phyloP scores from a whole-genome alignment of 2,888 invertebrate species.

The Molorchus minor region DNA sequence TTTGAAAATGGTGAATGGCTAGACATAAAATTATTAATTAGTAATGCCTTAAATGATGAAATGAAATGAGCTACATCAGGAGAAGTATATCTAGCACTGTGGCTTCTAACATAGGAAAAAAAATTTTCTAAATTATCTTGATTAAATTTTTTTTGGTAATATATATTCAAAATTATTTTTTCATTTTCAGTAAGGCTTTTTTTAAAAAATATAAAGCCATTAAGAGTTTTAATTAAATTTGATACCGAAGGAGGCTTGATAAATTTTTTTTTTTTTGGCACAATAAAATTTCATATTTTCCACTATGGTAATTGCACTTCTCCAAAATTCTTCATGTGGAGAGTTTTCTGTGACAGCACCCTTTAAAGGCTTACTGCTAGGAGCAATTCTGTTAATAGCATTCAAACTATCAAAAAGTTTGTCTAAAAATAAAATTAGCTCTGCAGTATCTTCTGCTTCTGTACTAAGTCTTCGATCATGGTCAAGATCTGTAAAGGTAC shows the following conservation, averaged over 20 bases:
- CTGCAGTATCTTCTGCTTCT: not conserved
- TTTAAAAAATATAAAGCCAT: constrained; percentile 1
- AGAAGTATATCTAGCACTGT: not conserved
- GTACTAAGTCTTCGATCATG: not conserved
- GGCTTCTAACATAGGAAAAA: constrained; percentile 23
- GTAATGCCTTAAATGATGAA: constrained; percentile 30
- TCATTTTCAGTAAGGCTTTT: too few species aligned
- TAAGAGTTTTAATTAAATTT: constrained; percentile 27
- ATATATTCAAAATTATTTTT: constrained; percentile 6
- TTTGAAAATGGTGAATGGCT: constrained; percentile 34
- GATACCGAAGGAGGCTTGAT: too few species aligned
- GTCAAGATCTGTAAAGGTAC: not conserved
- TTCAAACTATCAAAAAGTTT: too few species aligned
- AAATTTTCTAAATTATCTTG: constrained; percentile 37
- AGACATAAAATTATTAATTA: constrained; percentile 36
- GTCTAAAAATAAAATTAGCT: not conserved
- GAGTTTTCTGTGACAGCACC: too few species aligned
- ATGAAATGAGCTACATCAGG: constrained; percentile 22
- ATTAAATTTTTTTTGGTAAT: not conserved
- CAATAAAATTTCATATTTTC: too few species aligned
- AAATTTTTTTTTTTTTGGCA: too few species aligned
- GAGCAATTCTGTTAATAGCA: too few species aligned
- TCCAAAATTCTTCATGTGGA: too few species aligned
- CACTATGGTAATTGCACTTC: too few species aligned
- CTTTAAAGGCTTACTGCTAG: too few species aligned